Conservation (phyloP, 1,140 invertebrate species). For the Bombus superbus region DNA sequence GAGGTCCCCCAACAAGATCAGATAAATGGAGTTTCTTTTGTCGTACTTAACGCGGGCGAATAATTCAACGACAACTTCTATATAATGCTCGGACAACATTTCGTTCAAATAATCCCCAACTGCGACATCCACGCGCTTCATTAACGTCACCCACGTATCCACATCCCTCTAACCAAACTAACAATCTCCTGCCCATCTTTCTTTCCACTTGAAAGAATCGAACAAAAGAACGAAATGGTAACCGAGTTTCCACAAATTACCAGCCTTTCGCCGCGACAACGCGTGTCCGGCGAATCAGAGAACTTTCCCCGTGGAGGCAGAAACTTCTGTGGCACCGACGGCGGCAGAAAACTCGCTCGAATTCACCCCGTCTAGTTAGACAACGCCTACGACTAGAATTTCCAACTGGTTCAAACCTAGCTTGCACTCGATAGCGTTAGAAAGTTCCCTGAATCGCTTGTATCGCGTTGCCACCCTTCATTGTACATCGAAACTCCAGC, state of each 20-base stretch:
- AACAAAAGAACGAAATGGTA: not conserved
- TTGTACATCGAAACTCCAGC: not conserved
- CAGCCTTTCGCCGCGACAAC: not conserved
- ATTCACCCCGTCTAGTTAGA: constrained; percentile 26
- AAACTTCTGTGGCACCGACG: constrained; percentile 16
- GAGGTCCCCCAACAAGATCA: too few relatives aligned
- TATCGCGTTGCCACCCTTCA: not conserved
- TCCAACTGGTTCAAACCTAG: constrained; percentile 35
- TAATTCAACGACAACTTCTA: not conserved
- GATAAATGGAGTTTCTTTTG: too few relatives aligned
- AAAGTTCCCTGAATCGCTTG: constrained; percentile 15
- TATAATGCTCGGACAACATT: not conserved
- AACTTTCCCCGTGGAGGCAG: constrained; percentile 1
- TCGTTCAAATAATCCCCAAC: not conserved
- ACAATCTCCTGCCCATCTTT: not conserved
- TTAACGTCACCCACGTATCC: not conserved
- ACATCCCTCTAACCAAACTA: not conserved
- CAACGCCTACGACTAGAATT: constrained; percentile 25
- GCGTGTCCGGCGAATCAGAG: constrained; percentile 24
- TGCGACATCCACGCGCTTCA: not conserved
- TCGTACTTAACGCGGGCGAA: too few relatives aligned
- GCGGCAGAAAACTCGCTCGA: constrained; percentile 17
- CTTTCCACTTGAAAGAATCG: too few relatives aligned
- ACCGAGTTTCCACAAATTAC: constrained; percentile 27
- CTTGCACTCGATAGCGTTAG: constrained; percentile 29